Base-by-base conservation (phyloP, 2,888 invertebrate species). In the Leptinotarsa peninsularis region DNA sequence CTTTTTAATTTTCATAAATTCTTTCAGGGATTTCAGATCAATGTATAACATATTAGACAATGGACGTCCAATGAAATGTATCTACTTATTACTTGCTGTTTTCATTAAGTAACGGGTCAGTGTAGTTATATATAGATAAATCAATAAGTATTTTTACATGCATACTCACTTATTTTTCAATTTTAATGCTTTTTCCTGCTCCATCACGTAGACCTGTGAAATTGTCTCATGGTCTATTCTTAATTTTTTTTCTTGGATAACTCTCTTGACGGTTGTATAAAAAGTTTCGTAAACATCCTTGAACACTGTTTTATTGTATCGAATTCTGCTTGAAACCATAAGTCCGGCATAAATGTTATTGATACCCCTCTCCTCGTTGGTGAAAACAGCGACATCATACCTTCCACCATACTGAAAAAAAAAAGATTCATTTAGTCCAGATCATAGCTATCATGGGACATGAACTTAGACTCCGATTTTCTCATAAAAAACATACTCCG, bases 341-440 rank as follows among this genome's bases (percentile, higher is more conserved):
- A 71, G 60, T 13, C 74, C 74, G n/a, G 52, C 18, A 56, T 69
- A 70, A 23, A 69, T 23, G 18, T 52, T 66, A 21, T 71, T 58
- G 21, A 58, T 5, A 23, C 58, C 58, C 14, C 23, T 21, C 4
- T 58, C 21, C 3, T 58, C 58, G 15, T 21, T 18, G 15, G 58
- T 58, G 58, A 23, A 58, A 23, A 58, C 23, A 23, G 21, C 15
- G 21, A 58, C 58, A 14, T 58, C 58, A 4, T 58, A 58, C 23
- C 23, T 58, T 10, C 58, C 58, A 23, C 58, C 58, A 15, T 58
- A 58, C 58, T 58, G 58, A 15, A 23, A 52, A n/a, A 15, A 23
- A 52, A 43, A 43, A 7, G 43, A 43, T 43, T 43, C 10, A 43
- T 43, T 43, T 10, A 10, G 43, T 43, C 43, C 43, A 43, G 10